These are phyloP conservation scores for Brachypterus glaber DNA, from an alignment of 2,888 invertebrate genomes.

Conservation along the genomic window DNA sequence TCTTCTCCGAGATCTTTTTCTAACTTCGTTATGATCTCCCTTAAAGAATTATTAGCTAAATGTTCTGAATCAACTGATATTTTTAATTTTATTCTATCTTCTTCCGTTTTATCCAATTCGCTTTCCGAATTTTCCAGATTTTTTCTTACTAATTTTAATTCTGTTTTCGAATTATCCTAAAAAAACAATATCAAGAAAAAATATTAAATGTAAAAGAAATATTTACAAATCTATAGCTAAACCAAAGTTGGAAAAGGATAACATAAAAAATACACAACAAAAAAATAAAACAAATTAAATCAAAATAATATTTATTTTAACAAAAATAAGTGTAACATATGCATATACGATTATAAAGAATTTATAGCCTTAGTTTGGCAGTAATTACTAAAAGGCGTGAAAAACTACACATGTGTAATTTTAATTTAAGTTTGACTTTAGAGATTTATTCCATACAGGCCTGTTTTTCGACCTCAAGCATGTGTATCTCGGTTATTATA, in stretches of 20 bases:
- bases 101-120: slow-evolving; percentile 43
- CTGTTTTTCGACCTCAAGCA: too few relatives aligned
- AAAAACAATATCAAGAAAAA: too few relatives aligned
- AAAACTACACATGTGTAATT: too few relatives aligned
- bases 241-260: slow-evolving; percentile 14
- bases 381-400: too few relatives aligned
- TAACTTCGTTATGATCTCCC: slow-evolving; percentile 45
- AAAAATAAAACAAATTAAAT: slow-evolving; percentile 10
- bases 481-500: too few relatives aligned
- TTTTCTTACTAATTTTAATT: slow-evolving; percentile 36
- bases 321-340: too few relatives aligned
- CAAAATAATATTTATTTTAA: too few relatives aligned
- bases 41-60: slow-evolving; percentile 43
- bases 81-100: slow-evolving; percentile 43
- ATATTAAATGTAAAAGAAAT: slow-evolving; percentile 21
- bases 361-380: too few relatives aligned
- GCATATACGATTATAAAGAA: too few relatives aligned
- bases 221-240: too few relatives aligned
- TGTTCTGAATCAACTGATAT: slow-evolving; percentile 48
- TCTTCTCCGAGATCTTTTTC: slow-evolving; percentile 45
- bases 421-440: too few relatives aligned
- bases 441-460: too few relatives aligned
- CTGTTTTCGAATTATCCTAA: slow-evolving; percentile 33
- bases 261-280: slow-evolving; percentile 10
- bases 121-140: slow-evolving; percentile 39